Percentiles rank a stretch among this genome's conserved stretches.
These are phyloP conservation scores for Polietes domitor DNA, from an alignment of 2,888 invertebrate genomes.

Conservation along the genomic window DNA sequence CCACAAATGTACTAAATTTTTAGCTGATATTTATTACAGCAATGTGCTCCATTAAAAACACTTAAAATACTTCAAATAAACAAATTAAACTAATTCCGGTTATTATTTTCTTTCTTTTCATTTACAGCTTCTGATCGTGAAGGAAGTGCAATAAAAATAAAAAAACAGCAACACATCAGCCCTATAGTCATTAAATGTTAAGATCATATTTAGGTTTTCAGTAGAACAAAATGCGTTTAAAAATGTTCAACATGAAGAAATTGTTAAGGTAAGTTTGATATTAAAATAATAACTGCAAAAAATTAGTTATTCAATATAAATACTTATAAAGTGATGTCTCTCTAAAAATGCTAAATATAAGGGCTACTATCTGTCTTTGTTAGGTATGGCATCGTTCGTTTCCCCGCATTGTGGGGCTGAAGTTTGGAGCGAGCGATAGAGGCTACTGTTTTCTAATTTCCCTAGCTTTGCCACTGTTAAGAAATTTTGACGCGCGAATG, in stretches of 20 bases:
- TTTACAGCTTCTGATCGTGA: slow-evolving; percentile 32
- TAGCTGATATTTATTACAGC: background rate
- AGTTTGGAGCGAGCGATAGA: no score
- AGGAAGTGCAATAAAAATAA: slow-evolving; percentile 22
- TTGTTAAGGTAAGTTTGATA: slow-evolving; percentile 63
- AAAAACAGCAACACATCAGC: background rate
- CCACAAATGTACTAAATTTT: background rate
- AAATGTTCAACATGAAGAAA: slow-evolving; percentile 53
- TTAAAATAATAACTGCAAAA: no score
- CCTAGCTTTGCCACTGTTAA: no score
- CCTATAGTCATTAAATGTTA: slow-evolving; percentile 18
- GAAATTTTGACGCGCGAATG: no score
- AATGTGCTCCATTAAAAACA: background rate
- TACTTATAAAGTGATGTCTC: no score
- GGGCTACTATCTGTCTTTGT: no score
- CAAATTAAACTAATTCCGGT: background rate
- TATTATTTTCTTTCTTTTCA: slow-evolving; percentile 11
- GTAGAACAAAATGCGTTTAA: slow-evolving; percentile 21
- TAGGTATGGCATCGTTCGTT: no score
- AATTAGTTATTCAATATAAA: no score
- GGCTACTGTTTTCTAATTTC: no score
- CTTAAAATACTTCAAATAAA: no score
- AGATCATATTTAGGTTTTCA: background rate
- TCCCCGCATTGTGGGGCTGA: no score
- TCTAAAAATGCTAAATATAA: no score